Conservation (phyloP, 2,888 invertebrate genomes). For the Drymonia ruficornis region DNA sequence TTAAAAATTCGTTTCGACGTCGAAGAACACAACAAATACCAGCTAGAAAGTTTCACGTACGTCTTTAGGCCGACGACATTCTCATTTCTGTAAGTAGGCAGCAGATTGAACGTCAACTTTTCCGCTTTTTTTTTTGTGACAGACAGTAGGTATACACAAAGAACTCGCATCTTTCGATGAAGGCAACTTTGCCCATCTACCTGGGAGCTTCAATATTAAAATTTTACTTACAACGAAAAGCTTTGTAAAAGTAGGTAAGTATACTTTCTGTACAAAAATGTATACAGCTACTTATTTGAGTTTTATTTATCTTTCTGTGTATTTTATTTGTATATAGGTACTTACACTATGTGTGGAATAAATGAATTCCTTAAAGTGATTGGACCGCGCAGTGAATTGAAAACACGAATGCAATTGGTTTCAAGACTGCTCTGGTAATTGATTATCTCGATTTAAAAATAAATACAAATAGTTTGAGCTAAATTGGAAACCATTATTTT, state of each 20-base stretch:
- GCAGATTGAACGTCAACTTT: conserved; percentile 73
- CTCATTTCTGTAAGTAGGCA: conserved; percentile 74
- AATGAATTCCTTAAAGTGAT: conserved; percentile 34
- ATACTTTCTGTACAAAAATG: conserved; percentile 10
- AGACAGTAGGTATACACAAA: conserved; percentile 62
- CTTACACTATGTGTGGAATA: conserved; percentile 14
- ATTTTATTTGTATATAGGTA: conserved; percentile 22
- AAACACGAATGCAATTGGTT: conserved; percentile 16
- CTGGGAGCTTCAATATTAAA: conserved; percentile 46
- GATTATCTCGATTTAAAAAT: conserved; percentile 10
- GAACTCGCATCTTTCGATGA: conserved; percentile 57
- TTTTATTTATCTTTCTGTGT: conserved; percentile 20
- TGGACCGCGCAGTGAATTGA: conserved; percentile 25
- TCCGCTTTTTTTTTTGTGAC: conserved; percentile 59
- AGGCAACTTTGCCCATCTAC: conserved; percentile 53
- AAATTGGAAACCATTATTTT: no score
- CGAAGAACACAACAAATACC: conserved; percentile 35
- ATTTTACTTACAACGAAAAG: conserved; percentile 30
- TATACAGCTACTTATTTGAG: conserved; percentile 16
- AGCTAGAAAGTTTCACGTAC: conserved; percentile 52
- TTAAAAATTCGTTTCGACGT: conserved; percentile 29
- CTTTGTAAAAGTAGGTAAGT: conserved; percentile 11
- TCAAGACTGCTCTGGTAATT: conserved; percentile 15
- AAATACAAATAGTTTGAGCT: no score
- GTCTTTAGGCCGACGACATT: conserved; percentile 53